Conservation (phyloP, 2,113 vertebrate genomes). For the Steatornis caripensis region DNA sequence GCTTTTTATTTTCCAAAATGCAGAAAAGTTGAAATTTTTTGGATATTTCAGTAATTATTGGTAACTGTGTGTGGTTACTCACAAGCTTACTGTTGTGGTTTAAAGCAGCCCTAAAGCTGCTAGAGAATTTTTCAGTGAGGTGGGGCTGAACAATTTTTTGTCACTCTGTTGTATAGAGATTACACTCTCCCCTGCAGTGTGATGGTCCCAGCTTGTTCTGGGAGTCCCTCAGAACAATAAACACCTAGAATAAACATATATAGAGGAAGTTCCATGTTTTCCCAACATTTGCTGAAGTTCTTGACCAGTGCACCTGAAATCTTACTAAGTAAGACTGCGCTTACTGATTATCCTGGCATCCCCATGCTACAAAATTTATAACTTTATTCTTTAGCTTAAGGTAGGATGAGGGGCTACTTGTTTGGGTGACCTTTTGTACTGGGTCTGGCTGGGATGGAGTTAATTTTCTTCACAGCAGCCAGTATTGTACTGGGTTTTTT, state of each 20-base stretch:
- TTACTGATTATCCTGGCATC: not conserved
- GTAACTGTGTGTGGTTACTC: no score
- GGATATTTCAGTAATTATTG: not conserved
- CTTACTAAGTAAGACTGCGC: not conserved
- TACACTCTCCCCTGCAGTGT: not conserved
- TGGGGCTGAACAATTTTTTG: not conserved
- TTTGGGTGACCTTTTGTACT: not conserved
- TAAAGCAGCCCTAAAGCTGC: not conserved
- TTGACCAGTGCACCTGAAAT: not conserved
- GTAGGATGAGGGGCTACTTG: not conserved
- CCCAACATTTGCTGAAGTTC: not conserved
- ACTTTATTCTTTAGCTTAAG: not conserved
- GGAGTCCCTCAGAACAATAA: not conserved
- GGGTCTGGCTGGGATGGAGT: not conserved
- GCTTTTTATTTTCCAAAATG: not conserved
- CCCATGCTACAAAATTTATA: not conserved
- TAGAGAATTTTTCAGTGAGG: not conserved
- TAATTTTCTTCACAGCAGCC: not conserved
- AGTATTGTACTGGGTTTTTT: not conserved
- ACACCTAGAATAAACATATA: not conserved
- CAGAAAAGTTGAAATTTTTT: not conserved
- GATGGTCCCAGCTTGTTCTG: not conserved
- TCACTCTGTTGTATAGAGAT: not conserved
- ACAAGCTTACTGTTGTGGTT: not conserved
- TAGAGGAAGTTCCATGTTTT: not conserved